Conservation (phyloP, 2,888 invertebrate genomes). For the Serrognathus titanus region DNA sequence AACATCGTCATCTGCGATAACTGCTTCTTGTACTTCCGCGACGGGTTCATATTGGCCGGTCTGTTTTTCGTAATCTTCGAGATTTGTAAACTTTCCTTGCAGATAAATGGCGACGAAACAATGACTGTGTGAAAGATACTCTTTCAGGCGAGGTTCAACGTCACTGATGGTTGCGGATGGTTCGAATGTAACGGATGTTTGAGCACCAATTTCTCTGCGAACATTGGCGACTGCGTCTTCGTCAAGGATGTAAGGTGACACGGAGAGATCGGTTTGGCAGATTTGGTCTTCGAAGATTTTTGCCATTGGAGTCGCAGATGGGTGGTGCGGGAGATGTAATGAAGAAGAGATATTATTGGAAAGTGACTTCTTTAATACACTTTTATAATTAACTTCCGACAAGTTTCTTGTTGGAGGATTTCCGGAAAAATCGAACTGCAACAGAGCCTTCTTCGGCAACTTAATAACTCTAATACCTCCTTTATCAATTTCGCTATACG, state of each 20-base stretch:
- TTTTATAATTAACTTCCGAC: conserved; percentile 6
- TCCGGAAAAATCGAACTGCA: conserved; percentile 14
- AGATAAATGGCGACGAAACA: conserved; percentile 10
- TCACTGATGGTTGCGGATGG: conserved; percentile 25
- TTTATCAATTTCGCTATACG: conserved; percentile 22
- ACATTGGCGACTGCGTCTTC: conserved; percentile 30
- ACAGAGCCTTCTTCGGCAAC: conserved; percentile 21
- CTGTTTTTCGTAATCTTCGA: conserved; percentile 8
- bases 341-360: neutral
- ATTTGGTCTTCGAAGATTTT: conserved; percentile 13
- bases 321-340: neutral
- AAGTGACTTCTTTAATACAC: conserved; percentile 11
- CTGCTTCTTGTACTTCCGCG: neutral
- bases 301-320: neutral
- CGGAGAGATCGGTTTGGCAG: conserved; percentile 30
- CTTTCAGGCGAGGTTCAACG: conserved; percentile 20
- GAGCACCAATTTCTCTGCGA: conserved; percentile 22
- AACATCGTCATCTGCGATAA: neutral
- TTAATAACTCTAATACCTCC: conserved; percentile 21
- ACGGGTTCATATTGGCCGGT: conserved; percentile 1
- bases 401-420: neutral
- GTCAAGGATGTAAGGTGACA: conserved; percentile 30
- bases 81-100: conserved; percentile 1
- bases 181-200: conserved; percentile 29
- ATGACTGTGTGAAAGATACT: conserved; percentile 16